These are phyloP conservation scores for Drosophila nigromelanica DNA, from an alignment of 1,140 invertebrate species.

Conservation along the genomic window DNA sequence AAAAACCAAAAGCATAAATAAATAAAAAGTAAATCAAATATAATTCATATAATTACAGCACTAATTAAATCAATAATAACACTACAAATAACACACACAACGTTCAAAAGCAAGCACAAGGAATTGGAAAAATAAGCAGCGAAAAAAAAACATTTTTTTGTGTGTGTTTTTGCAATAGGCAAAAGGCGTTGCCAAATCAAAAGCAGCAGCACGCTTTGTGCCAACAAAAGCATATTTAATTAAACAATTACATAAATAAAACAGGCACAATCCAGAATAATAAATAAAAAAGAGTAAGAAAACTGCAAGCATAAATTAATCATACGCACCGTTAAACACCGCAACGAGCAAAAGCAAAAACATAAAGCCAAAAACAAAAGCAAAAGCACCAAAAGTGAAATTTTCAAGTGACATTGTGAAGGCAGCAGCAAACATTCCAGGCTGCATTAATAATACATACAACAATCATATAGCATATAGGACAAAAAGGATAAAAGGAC, in stretches of 20 bases:
- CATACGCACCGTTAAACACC: conserved; percentile 64
- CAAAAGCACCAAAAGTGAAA: conserved; percentile 45
- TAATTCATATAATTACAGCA: conserved; percentile 10
- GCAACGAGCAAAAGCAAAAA: conserved; percentile 31
- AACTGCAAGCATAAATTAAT: conserved; percentile 49
- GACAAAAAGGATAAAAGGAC: conserved; percentile 50
- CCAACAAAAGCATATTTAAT: conserved; percentile 3
- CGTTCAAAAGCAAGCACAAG: conserved; percentile 26
- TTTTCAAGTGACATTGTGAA: conserved; percentile 37
- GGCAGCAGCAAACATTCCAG: conserved; percentile 45
- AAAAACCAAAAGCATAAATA: conserved; percentile 39
- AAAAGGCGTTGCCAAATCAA: conserved; percentile 69
- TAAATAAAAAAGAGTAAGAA: conserved; percentile 1
- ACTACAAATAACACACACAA: background rate
- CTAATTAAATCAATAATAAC: conserved; percentile 3
- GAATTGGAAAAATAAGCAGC: conserved; percentile 22
- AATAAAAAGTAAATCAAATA: conserved; percentile 1
- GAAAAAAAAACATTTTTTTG: conserved; percentile 29
- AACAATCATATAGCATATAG: conserved; percentile 69
- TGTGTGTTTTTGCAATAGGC: conserved; percentile 34
- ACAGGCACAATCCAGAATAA: conserved; percentile 18
- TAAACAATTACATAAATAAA: conserved; percentile 5
- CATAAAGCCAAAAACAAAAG: conserved; percentile 16
- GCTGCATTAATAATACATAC: conserved; percentile 74
- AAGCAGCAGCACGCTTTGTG: conserved; percentile 22